These are phyloP conservation scores for Drosophila punjabiensis DNA, from an alignment of 1,140 invertebrate genomes.

Conservation along the genomic window DNA sequence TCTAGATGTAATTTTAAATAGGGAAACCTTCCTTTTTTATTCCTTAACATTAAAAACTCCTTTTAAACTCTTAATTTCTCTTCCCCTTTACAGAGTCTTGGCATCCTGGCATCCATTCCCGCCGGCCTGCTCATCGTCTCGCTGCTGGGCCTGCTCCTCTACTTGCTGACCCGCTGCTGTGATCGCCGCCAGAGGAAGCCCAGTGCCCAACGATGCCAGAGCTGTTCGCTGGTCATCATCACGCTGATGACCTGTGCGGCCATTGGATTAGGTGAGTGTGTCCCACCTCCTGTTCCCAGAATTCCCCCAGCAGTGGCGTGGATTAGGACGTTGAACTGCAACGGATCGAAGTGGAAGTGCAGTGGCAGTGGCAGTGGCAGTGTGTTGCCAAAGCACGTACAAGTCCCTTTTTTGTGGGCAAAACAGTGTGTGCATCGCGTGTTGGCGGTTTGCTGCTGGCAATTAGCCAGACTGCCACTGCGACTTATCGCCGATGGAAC, in stretches of 20 bases:
- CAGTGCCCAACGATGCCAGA: slow-evolving; percentile 90
- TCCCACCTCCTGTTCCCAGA: neutral
- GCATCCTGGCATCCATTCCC: slow-evolving; percentile 95
- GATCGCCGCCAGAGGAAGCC: slow-evolving; percentile 93
- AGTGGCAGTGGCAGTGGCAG: neutral
- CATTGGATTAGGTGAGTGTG: slow-evolving; percentile 87
- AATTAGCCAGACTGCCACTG: slow-evolving; percentile 67
- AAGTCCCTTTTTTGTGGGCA: slow-evolving; percentile 1
- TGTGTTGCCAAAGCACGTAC: slow-evolving; percentile 31
- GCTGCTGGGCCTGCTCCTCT: slow-evolving; percentile 94
- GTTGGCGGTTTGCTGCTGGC: slow-evolving; percentile 58
- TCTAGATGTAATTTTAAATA: too few species aligned
- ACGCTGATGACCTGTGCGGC: slow-evolving; percentile 93
- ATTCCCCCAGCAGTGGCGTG: neutral
- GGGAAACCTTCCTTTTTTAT: neutral
- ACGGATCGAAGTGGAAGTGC: slow-evolving; percentile 10
- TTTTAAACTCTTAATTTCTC: neutral
- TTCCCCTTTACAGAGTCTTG: slow-evolving; percentile 90
- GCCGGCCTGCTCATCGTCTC: slow-evolving; percentile 96
- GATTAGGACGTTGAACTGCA: slow-evolving; percentile 53
- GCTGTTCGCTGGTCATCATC: slow-evolving; percentile 92
- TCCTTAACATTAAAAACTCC: neutral
- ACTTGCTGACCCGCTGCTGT: slow-evolving; percentile 96
- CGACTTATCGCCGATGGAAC: slow-evolving; percentile 34
- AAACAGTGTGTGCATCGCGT: slow-evolving; percentile 37